Base-by-base conservation (phyloP, 2,888 invertebrate species). In the Urechis unicinctus region DNA sequence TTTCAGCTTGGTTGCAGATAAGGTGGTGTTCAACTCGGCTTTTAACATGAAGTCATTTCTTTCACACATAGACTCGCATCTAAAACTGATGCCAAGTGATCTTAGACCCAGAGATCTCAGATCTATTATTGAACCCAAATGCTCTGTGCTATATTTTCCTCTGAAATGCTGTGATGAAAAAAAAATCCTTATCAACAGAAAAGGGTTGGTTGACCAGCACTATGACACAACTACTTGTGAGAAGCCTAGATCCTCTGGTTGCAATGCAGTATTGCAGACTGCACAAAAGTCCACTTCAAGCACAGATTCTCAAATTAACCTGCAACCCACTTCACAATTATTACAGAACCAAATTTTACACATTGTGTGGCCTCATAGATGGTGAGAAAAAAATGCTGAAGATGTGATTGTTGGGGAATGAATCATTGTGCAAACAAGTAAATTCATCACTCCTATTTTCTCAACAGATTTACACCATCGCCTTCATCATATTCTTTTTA, bases 361-460 rank as follows among this genome's bases (percentile, higher is more conserved):
- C 67, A 82, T 88, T 55, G 82, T 87, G 4, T 88, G 88, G 88
- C 85, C 87, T 0, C 88, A 88, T 75, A 79, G 88, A 67, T 88
- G 88, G 82, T 81, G 69, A 69, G 68, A 61, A 45, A 28, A 36
- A 21, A n/a, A 41, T 52, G 17, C n/a, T n/a, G n/a, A n/a, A n/a
- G n/a, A n/a, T n/a, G n/a, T n/a, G n/a, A n/a, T n/a, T n/a, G n/a
- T n/a, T n/a, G n/a, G n/a, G n/a, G n/a, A n/a, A n/a, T n/a, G n/a
- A n/a, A n/a, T n/a, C n/a, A n/a, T n/a, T n/a, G n/a, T n/a, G n/a
- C n/a, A n/a, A n/a, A n/a, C n/a, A n/a, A n/a, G n/a, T n/a, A n/a
- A n/a, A n/a, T 48, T 49, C 17, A 1, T 46, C n/a, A 30, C 46
- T 44, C 9, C 21, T 45, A 45, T 45, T 17, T 13, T 45, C 9